Evolutionary conservation across 2,888 invertebrate species (phyloP).

Genomic region (Aplocera efformata): DNA sequence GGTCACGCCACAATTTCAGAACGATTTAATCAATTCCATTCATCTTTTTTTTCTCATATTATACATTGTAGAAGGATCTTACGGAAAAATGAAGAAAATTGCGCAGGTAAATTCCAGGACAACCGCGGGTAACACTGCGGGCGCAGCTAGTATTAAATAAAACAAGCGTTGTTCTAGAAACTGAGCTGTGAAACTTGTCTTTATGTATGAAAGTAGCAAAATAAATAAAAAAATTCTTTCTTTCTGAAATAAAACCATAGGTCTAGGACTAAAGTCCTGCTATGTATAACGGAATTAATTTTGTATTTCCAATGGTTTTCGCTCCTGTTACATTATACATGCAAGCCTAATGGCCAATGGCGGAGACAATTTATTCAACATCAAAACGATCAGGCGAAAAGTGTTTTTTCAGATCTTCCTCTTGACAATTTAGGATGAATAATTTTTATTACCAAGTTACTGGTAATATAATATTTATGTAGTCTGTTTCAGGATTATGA

Average conservation of each 20-base stretch:
- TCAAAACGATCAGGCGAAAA: slow-evolving; percentile 4
- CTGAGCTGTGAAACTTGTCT: no score
- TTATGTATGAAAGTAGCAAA: no score
- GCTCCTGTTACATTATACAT: slow-evolving; percentile 18
- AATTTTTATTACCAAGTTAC: not conserved
- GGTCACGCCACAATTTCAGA: no score
- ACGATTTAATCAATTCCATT: no score
- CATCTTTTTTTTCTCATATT: no score
- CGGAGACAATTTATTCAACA: slow-evolving; percentile 9
- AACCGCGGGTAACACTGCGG: no score
- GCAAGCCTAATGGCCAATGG: slow-evolving; percentile 9
- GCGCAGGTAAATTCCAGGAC: no score
- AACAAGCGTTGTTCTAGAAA: no score
- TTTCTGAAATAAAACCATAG: not conserved
- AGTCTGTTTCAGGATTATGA: not conserved
- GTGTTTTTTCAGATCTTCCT: not conserved
- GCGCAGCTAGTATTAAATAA: no score
- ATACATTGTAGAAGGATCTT: no score
- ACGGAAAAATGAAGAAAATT: no score
- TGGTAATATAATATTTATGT: not conserved
- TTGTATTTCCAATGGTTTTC: slow-evolving; percentile 7
- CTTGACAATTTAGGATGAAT: not conserved
- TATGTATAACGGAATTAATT: slow-evolving; percentile 12
- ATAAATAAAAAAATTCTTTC: no score
- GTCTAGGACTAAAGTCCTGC: slow-evolving; percentile 1